Percentiles rank a stretch among this genome's conserved stretches.
phyloP scores from a whole-genome alignment of 1,140 invertebrate genomes.

The Wasmannia auropunctata region DNA sequence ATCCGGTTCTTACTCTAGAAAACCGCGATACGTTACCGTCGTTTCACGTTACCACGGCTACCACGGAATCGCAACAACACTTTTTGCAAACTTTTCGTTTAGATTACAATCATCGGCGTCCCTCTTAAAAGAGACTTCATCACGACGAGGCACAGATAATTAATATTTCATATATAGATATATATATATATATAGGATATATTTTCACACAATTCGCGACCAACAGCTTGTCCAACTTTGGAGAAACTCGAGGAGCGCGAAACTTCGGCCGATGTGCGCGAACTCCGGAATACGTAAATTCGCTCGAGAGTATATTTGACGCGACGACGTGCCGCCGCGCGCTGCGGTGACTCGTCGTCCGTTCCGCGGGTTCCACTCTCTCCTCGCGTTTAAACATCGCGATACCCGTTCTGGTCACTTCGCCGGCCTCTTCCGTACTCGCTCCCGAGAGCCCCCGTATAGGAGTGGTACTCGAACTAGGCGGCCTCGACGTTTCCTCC shows the following conservation, averaged over 20 bases:
- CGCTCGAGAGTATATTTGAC: not conserved
- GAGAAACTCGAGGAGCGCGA: not conserved
- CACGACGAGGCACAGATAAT: not conserved
- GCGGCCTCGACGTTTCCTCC: conserved; percentile 68
- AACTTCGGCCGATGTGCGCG: not conserved
- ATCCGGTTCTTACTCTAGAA: conserved; percentile 7
- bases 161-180: too few species aligned
- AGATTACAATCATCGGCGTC: not conserved
- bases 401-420: conserved; percentile 21
- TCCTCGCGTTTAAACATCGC: not conserved
- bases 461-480: conserved; percentile 74
- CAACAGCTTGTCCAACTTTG: not conserved
- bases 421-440: conserved; percentile 60
- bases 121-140: not conserved
- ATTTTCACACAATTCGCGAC: not conserved
- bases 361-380: not conserved
- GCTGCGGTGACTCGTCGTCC: not conserved
- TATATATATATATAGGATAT: not conserved
- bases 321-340: not conserved
- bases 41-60: not conserved
- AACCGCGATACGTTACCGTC: conserved; percentile 15
- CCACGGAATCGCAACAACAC: not conserved
- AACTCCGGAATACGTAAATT: not conserved
- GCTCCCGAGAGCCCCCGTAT: conserved; percentile 40
- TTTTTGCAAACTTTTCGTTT: not conserved